Base-by-base conservation (phyloP, 2,113 vertebrate genomes). In the Alaudala cheleensis region DNA sequence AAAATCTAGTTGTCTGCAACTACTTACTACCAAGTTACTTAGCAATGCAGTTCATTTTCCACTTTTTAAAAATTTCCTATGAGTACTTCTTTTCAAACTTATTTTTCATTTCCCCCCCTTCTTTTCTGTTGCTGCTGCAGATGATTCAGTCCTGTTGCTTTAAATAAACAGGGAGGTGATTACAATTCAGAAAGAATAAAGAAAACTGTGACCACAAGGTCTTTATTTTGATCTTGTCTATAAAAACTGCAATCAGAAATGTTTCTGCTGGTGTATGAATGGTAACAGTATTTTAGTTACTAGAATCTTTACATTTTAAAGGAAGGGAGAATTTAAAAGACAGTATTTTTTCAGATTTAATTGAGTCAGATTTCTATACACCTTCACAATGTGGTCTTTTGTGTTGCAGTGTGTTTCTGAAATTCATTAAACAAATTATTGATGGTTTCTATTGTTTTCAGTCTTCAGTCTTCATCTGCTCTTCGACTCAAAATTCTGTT, bases 21-120 rank as follows among this genome's bases (percentile, higher is more conserved):
- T 60, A 28, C 10, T 37, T 61, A 9, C 8, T 66, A 6, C 57
- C 3, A 40, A 71, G 16, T n/a, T 54, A 62, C 6, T 79, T 47
- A 69, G 20, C 6, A 45, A 8, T 22, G 22, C 24, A 49, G 12
- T 37, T 72, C 5, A 57, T 71, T 45, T 62, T 4, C 1, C 33
- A 6, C 5, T 33, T 74, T 3, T 24, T 56, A 64, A 58, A 15
- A 23, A 62, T 62, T 72, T 4, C 7, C 4, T 28, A 26, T 24
- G 14, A 51, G 3, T 39, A 45, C 1, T 50, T 7, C 0, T 17
- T 33, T 24, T 23, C 2, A 6, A 18, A 37, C 14, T 37, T 26
- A 37, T 23, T 50, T 44, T 45, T 12, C 13, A 12, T 44, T 28
- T 10, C 2, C 0, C 0, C 3, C 4, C 3, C 3, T 72, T 51